A percentile compares a stretch with the other conserved stretches of the same genome.
Conservation (phyloP, 2,113 vertebrate genomes). For the Eptesicus fuscus region DNA sequence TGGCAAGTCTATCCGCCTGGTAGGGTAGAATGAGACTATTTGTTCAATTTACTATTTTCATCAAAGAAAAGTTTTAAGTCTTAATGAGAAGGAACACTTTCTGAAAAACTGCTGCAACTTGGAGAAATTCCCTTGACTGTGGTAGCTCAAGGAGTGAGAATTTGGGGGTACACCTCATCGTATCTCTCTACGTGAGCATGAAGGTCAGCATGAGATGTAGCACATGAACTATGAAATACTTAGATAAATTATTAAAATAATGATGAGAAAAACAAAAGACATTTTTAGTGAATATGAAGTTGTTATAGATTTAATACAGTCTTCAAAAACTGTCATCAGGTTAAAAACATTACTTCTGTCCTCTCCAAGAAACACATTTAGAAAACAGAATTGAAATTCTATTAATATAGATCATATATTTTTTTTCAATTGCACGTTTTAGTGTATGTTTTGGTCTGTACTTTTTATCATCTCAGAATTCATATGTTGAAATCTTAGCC, state of each 20-base stretch:
- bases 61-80: neutral
- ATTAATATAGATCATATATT: neutral
- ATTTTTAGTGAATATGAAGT: neutral
- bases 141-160: neutral
- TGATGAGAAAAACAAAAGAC: conserved; percentile 7
- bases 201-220: neutral
- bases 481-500: neutral
- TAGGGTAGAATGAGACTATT: neutral
- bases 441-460: neutral
- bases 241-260: neutral
- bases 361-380: neutral
- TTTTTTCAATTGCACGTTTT: neutral
- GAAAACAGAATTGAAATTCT: conserved; percentile 39
- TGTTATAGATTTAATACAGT: neutral
- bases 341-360: neutral
- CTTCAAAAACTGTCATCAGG: neutral
- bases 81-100: neutral
- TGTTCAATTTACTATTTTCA: neutral
- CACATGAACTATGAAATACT: neutral
- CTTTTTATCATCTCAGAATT: neutral
- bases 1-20: neutral
- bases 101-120: neutral
- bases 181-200: neutral
- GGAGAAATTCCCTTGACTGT: neutral
- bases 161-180: neutral